Conservation (phyloP, 1,140 invertebrate genomes). For the Galleria mellonella region DNA sequence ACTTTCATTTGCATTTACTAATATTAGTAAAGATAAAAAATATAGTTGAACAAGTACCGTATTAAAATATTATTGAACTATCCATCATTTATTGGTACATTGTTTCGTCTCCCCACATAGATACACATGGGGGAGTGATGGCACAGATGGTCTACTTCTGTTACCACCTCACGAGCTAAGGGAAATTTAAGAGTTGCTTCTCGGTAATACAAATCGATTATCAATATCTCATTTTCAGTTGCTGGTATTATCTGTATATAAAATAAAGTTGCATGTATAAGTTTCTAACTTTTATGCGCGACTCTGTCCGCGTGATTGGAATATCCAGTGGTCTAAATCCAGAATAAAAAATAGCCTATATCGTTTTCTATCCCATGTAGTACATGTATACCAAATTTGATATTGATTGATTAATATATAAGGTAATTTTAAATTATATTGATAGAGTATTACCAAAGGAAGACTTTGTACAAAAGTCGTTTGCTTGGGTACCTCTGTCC, state of each 20-base stretch:
- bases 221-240: slow-evolving; percentile 24
- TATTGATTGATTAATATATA: background rate
- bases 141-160: slow-evolving; percentile 48
- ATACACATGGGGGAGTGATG: slow-evolving; percentile 16
- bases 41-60: too few relatives aligned
- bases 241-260: background rate
- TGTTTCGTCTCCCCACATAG: slow-evolving; percentile 9
- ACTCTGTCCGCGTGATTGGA: background rate
- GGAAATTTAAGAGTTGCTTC: slow-evolving; percentile 25
- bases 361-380: background rate
- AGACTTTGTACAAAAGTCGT: too few relatives aligned
- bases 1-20: too few relatives aligned
- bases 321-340: too few relatives aligned
- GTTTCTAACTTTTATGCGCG: background rate
- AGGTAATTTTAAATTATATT: background rate
- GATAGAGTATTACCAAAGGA: too few relatives aligned
- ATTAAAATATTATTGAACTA: background rate
- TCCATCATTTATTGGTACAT: slow-evolving; percentile 6
- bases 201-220: slow-evolving; percentile 43
- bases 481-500: too few relatives aligned
- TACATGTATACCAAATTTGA: too few relatives aligned
- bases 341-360: too few relatives aligned
- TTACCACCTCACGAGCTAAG: slow-evolving; percentile 29
- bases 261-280: too few relatives aligned
- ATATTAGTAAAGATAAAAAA: too few relatives aligned